Percentiles rank a stretch among this genome's conserved stretches.
These are phyloP conservation scores for Cacoxenus indagator DNA, from an alignment of 2,888 invertebrate genomes.

Conservation along the genomic window DNA sequence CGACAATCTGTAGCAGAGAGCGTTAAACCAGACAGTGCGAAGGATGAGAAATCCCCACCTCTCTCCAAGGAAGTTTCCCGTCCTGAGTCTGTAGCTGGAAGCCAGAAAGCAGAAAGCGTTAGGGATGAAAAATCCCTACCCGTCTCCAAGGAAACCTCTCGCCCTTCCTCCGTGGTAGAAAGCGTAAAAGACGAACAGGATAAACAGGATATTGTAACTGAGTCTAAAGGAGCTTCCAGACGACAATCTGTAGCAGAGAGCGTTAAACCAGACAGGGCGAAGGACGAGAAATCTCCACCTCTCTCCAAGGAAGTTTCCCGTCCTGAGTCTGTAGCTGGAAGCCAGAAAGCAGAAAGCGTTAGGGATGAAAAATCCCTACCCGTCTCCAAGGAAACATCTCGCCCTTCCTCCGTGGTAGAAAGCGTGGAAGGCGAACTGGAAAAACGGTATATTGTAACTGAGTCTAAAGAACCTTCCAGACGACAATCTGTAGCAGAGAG, in stretches of 20 bases:
- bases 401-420: slow-evolving; percentile 45
- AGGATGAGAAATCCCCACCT: slow-evolving; percentile 25
- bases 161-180: slow-evolving; percentile 66
- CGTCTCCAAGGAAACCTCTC: slow-evolving; percentile 35
- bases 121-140: slow-evolving; percentile 25
- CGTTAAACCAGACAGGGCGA: neutral
- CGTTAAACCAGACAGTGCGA: slow-evolving; percentile 5
- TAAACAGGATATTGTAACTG: neutral
- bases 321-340: slow-evolving; percentile 22
- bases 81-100: slow-evolving; percentile 33
- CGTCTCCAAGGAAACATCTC: slow-evolving; percentile 49
- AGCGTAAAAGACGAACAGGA: slow-evolving; percentile 22
- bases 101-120: slow-evolving; percentile 19
- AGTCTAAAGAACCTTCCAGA: slow-evolving; percentile 21
- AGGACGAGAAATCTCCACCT: too few species aligned
- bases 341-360: slow-evolving; percentile 25
- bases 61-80: slow-evolving; percentile 25
- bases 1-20: slow-evolving; percentile 21
- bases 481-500: slow-evolving; percentile 19
- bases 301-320: too few species aligned
- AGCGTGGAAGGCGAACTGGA: slow-evolving; percentile 19
- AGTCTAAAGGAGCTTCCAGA: slow-evolving; percentile 40
- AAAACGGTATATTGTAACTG: slow-evolving; percentile 25
- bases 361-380: slow-evolving; percentile 28
- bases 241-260: slow-evolving; percentile 37